Conservation (phyloP, 2,888 invertebrate genomes). For the Euplexia lucipara region DNA sequence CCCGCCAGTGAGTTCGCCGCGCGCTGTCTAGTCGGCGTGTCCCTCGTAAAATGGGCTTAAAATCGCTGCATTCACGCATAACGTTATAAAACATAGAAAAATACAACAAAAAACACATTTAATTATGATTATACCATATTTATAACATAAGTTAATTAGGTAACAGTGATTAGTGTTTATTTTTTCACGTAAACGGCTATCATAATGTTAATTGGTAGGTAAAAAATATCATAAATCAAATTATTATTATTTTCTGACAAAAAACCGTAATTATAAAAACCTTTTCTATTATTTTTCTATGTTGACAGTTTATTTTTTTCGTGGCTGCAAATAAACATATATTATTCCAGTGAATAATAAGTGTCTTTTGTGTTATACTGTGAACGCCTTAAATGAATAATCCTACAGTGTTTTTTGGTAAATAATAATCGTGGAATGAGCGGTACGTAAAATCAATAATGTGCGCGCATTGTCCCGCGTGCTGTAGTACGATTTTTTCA, state of each 20-base stretch:
- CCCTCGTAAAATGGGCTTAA: constrained; percentile 76
- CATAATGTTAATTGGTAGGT: constrained; percentile 61
- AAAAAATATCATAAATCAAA: constrained; percentile 48
- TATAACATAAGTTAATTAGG: constrained; percentile 82
- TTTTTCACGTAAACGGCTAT: constrained; percentile 57
- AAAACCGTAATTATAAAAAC: constrained; percentile 5
- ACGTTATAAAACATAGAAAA: constrained; percentile 74
- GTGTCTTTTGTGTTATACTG: constrained; percentile 35
- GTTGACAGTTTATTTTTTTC: constrained; percentile 30
- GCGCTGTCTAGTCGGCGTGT: constrained; percentile 73
- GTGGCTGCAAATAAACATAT: constrained; percentile 14
- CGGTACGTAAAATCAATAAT: constrained; percentile 85
- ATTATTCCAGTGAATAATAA: constrained; percentile 30
- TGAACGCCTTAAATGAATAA: constrained; percentile 47
- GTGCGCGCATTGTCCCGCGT: constrained; percentile 80
- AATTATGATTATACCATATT: constrained; percentile 80
- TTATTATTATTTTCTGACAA: not conserved
- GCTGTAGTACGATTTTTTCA: constrained; percentile 61
- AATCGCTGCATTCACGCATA: constrained; percentile 72
- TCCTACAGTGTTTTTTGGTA: constrained; percentile 70
- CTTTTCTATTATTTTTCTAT: constrained; percentile 17
- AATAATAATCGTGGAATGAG: constrained; percentile 75
- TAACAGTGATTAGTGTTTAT: constrained; percentile 65
- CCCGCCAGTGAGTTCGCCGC: constrained; percentile 78
- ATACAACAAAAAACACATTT: constrained; percentile 65